Evolutionary conservation across 2,888 invertebrate species (phyloP).

Genomic region (Nomada flava): DNA sequence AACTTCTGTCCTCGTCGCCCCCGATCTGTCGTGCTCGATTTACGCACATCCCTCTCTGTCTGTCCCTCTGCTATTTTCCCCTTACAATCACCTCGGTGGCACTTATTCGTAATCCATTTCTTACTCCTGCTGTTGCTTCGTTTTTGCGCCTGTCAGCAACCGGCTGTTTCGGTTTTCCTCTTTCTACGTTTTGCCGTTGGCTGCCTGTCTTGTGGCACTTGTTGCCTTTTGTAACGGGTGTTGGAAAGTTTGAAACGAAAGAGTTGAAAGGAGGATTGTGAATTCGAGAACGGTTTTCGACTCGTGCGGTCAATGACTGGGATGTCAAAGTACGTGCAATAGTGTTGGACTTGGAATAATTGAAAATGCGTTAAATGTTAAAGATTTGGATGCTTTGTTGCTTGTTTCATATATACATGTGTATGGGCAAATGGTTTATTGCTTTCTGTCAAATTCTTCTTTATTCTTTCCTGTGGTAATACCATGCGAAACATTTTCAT

Average conservation of each 20-base stretch:
- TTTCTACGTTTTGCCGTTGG: slow-evolving; percentile 14
- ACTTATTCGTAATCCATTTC: slow-evolving; percentile 7
- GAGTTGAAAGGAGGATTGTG: too few species aligned
- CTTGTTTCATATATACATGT: background rate
- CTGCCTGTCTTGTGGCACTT: slow-evolving; percentile 33
- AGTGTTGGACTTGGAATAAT: too few species aligned
- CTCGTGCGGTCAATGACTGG: background rate
- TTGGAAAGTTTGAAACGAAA: background rate
- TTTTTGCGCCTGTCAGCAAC: slow-evolving; percentile 2
- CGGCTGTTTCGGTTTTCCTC: slow-evolving; percentile 5
- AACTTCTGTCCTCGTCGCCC: slow-evolving; percentile 60
- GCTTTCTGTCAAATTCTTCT: too few species aligned
- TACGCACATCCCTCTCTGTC: background rate
- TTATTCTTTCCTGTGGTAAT: too few species aligned
- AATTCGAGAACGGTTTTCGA: background rate
- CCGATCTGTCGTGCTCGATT: slow-evolving; percentile 48
- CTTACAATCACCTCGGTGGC: background rate
- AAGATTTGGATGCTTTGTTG: background rate
- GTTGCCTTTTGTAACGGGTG: slow-evolving; percentile 20
- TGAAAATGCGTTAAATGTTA: too few species aligned
- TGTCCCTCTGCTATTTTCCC: background rate
- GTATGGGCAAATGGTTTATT: background rate
- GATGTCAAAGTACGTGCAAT: too few species aligned
- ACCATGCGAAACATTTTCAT: background rate
- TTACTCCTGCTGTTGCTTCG: background rate